A percentile compares a stretch with the other conserved stretches of the same genome.
Evolutionary conservation across 2,797 vertebrate genomes (phyloP).

Genomic region (Limosa lapponica): DNA sequence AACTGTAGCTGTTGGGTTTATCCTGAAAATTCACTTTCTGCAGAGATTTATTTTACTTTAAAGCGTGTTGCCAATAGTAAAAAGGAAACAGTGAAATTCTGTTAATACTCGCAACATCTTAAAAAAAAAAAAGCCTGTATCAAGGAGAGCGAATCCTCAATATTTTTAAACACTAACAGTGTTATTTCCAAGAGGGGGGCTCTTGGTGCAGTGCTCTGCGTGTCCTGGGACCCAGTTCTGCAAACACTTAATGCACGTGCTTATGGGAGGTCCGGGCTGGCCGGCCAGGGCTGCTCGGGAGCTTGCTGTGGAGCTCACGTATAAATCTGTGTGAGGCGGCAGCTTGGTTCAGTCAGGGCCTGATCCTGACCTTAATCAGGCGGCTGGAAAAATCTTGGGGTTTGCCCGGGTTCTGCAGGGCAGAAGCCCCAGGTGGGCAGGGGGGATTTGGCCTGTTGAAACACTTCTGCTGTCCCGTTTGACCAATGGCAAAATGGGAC

Average conservation of each 20-base stretch:
- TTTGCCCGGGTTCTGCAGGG: neutral
- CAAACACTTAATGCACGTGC: neutral
- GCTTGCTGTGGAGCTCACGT: neutral
- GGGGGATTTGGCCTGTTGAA: neutral
- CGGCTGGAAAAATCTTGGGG: neutral
- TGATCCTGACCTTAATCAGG: neutral
- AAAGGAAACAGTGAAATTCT: slow-evolving; percentile 54
- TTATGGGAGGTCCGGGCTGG: neutral
- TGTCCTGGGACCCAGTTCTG: neutral
- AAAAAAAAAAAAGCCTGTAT: neutral
- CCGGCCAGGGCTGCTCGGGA: neutral
- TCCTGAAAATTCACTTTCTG: slow-evolving; percentile 71
- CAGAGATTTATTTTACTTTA: slow-evolving; percentile 63
- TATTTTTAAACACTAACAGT: slow-evolving; percentile 73
- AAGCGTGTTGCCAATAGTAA: slow-evolving; percentile 74
- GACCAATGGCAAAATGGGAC: neutral
- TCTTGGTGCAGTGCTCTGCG: neutral
- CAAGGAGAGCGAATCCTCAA: slow-evolving; percentile 24
- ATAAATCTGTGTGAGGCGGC: neutral
- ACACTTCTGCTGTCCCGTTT: slow-evolving; percentile 42
- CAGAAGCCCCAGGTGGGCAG: neutral
- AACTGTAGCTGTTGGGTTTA: slow-evolving; percentile 73
- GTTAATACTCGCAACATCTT: slow-evolving; percentile 62
- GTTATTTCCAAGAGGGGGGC: slow-evolving; percentile 29
- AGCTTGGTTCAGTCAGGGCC: neutral